Evolutionary conservation across 2,113 vertebrate species (phyloP), one percentile per base, ranked within the genome.

Genomic region (Hippopotamus amphibius): DNA sequence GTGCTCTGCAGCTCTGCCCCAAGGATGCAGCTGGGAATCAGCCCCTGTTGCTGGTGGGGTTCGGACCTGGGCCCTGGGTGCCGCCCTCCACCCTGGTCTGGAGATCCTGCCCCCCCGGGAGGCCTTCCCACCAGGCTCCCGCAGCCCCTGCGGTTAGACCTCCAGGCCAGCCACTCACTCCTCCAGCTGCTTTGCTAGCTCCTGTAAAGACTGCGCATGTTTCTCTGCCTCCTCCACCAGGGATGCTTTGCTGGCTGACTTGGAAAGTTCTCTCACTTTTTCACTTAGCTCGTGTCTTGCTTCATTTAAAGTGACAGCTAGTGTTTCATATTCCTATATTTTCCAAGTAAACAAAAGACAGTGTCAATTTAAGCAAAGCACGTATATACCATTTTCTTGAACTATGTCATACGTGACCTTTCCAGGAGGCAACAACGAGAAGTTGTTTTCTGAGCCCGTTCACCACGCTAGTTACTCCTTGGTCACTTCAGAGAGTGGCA

Each of bases 191-290:
- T 99, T 99, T 12, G 99, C 99, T 94, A 99, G 97, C 46, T 98
- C 98, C 93, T 97, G 95, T 53, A 99, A 97, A 28, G 97, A 98
- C 65, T 98, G 98, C 0, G 99, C 99, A 1, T 99, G 99, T 0
- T 99, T 96, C 96, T 99, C 99, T 2, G 99, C 99, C 92, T 92
- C 97, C 80, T 97, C 97, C 93, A 99, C 99, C 30, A 99, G 71
- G 0, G 98, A 97, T 33, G 99, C 98, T 97, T 99, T 99, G 96
- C 98, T 98, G 16, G 99, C 97, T 0, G 99, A 99, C 96, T 98
- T 97, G 89, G 99, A 98, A 71, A 99, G 93, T 53, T 98, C 98
- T 88, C 98, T 98, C 59, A 99, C 99, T 98, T 99, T 99, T 88
- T 98, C 98, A 77, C 95, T 99, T 87, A 99, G 98, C 86, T 99